Conservation (phyloP, 2,113 vertebrate species). For the Neopipo cinnamomea region DNA sequence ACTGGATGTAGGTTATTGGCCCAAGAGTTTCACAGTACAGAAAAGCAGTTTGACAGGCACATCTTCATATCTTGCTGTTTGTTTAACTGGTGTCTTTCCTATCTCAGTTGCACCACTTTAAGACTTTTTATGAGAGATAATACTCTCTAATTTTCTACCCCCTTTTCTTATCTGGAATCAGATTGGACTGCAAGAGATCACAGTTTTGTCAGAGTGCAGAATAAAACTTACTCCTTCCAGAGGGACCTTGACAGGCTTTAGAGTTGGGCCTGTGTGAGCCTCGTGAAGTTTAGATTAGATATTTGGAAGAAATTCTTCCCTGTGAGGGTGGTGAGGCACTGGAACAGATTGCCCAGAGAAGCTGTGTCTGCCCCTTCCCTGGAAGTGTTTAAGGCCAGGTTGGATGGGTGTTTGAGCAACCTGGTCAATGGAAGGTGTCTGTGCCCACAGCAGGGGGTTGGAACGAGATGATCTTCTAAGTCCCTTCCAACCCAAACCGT, state of each 20-base stretch:
- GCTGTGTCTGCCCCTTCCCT: neutral
- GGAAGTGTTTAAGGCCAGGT: too few species aligned
- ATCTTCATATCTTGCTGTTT: neutral
- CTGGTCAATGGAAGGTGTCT: accelerated
- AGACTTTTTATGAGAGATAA: neutral
- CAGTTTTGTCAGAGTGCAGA: neutral
- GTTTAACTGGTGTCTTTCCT: neutral
- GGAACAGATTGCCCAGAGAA: neutral
- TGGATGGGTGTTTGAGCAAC: neutral
- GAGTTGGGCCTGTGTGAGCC: neutral
- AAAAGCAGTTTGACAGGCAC: neutral
- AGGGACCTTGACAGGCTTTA: neutral
- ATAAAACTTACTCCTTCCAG: neutral
- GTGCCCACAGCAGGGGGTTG: neutral
- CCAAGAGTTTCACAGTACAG: neutral
- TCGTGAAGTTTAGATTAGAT: neutral
- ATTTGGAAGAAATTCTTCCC: neutral
- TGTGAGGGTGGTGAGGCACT: neutral
- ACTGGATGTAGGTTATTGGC: neutral
- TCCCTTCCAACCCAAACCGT: neutral
- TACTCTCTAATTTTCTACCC: neutral
- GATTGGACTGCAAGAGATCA: neutral
- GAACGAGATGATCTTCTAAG: neutral
- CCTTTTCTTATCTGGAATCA: neutral
- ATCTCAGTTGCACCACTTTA: neutral